phyloP scores from a whole-genome alignment of 1,140 invertebrate species.

The Protaetia brevitarsis region DNA sequence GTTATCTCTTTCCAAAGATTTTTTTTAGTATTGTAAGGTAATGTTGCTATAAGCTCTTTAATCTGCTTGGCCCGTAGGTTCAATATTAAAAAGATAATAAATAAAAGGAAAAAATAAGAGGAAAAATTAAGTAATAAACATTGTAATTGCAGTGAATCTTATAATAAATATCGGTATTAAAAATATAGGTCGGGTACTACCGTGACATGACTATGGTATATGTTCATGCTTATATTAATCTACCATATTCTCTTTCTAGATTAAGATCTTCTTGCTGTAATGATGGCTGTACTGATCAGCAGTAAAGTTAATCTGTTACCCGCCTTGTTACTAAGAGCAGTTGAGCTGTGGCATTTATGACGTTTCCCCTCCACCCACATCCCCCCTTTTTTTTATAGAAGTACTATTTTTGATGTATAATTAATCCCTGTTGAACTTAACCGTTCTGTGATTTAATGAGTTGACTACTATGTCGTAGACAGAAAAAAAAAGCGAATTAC shows the following conservation, averaged over 20 bases:
- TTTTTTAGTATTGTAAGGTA: conserved; percentile 45
- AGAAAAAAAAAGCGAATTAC: background rate
- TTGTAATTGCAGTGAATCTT: conserved; percentile 12
- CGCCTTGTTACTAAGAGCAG: conserved; percentile 39
- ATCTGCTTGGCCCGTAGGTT: conserved; percentile 34
- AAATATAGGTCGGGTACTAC: conserved; percentile 25
- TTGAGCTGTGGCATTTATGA: conserved; percentile 42
- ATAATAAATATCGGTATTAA: conserved; percentile 4
- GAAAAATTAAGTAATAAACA: conserved; percentile 3
- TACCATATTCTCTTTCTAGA: conserved; percentile 21
- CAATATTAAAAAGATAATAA: conserved; percentile 17
- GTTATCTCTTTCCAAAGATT: conserved; percentile 50
- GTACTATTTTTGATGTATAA: conserved; percentile 43
- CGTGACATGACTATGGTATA: conserved; percentile 4
- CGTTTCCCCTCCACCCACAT: no score
- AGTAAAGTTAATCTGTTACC: conserved; percentile 32
- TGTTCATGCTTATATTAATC: conserved; percentile 20
- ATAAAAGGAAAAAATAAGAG: conserved; percentile 24
- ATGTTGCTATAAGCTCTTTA: conserved; percentile 41
- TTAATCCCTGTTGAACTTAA: conserved; percentile 21
- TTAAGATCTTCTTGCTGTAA: conserved; percentile 23
- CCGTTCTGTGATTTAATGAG: conserved; percentile 17
- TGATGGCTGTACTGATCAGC: conserved; percentile 30
- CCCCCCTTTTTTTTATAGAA: conserved; percentile 39
- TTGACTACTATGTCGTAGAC: conserved; percentile 10